Evolutionary conservation across 2,113 vertebrate species (phyloP).

Genomic region (Rhizomys pruinosus): DNA sequence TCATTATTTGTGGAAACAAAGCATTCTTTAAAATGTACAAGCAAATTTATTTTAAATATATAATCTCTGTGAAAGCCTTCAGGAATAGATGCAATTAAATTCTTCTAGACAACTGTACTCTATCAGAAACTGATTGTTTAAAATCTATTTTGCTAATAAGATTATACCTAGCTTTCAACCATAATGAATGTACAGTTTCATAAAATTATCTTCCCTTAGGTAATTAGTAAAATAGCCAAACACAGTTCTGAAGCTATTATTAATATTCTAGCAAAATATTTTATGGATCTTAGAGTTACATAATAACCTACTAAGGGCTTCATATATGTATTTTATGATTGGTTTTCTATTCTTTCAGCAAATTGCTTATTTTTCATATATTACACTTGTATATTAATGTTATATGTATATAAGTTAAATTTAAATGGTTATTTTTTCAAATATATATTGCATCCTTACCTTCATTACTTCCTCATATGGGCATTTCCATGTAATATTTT

Average conservation of each 20-base stretch:
- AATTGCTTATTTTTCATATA: background rate
- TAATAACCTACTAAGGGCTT: background rate
- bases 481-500: background rate
- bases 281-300: background rate
- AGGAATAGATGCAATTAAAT: background rate
- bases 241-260: constrained; percentile 9
- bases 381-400: background rate
- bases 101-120: background rate
- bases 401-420: background rate
- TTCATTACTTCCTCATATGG: background rate
- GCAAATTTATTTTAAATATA: background rate
- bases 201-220: background rate
- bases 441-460: constrained; percentile 16
- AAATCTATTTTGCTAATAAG: constrained; percentile 26
- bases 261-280: background rate
- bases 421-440: constrained; percentile 31
- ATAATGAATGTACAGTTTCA: background rate
- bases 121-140: background rate
- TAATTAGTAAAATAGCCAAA: constrained; percentile 3
- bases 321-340: background rate
- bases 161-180: background rate
- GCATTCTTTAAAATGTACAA: no score
- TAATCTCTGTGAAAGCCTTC: background rate
- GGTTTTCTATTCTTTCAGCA: constrained; percentile 14
- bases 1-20: constrained; percentile 5